Conservation (phyloP, 2,888 invertebrate genomes). For the Steinernema scapterisci region DNA sequence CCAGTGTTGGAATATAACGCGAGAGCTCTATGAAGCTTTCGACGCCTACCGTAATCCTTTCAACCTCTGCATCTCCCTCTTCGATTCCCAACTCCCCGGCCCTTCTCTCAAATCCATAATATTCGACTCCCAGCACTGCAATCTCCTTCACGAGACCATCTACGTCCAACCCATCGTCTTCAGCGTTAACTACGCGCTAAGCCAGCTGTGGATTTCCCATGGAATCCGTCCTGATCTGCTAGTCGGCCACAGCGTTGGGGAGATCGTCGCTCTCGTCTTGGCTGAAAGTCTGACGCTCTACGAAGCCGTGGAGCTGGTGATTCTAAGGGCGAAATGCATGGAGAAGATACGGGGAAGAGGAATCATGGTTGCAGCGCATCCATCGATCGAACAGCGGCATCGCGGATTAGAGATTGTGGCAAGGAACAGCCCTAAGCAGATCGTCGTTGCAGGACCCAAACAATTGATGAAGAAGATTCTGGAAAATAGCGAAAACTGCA, state of each 20-base stretch:
- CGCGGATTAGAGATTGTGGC: slow-evolving; percentile 41
- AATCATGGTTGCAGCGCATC: slow-evolving; percentile 51
- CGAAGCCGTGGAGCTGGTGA: slow-evolving; percentile 47
- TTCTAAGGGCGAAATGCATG: slow-evolving; percentile 53
- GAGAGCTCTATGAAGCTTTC: slow-evolving; percentile 47
- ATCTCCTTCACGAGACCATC: slow-evolving; percentile 40
- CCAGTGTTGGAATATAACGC: slow-evolving; percentile 53
- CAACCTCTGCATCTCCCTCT: slow-evolving; percentile 32
- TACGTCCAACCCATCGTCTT: slow-evolving; percentile 54
- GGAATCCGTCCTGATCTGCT: slow-evolving; percentile 46
- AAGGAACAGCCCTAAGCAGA: slow-evolving; percentile 52
- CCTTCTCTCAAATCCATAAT: slow-evolving; percentile 17
- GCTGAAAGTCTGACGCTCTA: slow-evolving; percentile 45
- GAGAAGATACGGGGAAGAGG: slow-evolving; percentile 50
- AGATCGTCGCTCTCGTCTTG: slow-evolving; percentile 53
- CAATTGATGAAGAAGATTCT: slow-evolving; percentile 22
- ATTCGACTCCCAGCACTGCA: background rate
- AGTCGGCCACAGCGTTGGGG: slow-evolving; percentile 63
- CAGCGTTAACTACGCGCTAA: slow-evolving; percentile 48
- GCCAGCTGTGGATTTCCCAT: slow-evolving; percentile 48
- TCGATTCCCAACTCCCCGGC: background rate
- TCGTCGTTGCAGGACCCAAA: slow-evolving; percentile 50
- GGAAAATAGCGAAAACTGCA: slow-evolving; percentile 22
- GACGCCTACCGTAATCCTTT: slow-evolving; percentile 44
- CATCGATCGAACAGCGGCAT: background rate